These are phyloP conservation scores for Brachypodius melanocephalos DNA, from an alignment of 2,113 vertebrate genomes.

Conservation along the genomic window DNA sequence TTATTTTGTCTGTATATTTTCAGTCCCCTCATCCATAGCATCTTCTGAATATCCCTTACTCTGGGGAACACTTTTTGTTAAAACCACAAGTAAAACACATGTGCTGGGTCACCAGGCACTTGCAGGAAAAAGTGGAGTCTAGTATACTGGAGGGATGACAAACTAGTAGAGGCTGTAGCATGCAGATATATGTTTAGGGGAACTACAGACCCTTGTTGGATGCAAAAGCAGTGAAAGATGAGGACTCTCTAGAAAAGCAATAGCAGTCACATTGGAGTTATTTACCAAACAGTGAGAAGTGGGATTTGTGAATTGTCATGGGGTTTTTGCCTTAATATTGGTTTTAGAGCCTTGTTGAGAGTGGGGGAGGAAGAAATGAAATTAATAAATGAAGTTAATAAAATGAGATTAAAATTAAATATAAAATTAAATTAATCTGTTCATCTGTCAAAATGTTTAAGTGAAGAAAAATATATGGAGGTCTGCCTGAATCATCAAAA, in stretches of 20 bases:
- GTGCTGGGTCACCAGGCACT: neutral
- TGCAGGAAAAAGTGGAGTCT: neutral
- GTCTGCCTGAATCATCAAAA: neutral
- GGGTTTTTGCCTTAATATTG: neutral
- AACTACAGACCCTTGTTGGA: neutral
- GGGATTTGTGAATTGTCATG: neutral
- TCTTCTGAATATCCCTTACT: neutral
- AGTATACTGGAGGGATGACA: neutral
- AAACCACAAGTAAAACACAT: neutral
- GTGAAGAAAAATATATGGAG: neutral
- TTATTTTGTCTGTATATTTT: neutral
- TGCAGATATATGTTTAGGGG: neutral
- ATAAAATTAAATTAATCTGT: conserved; percentile 3
- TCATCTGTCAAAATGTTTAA: conserved; percentile 24
- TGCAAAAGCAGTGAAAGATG: conserved; percentile 23
- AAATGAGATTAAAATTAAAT: conserved; percentile 3
- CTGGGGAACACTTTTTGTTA: neutral
- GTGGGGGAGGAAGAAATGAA: neutral
- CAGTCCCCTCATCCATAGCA: neutral
- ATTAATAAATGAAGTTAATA: neutral
- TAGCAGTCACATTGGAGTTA: neutral
- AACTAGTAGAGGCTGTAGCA: neutral
- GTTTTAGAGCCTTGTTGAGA: conserved; percentile 6
- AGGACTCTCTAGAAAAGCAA: neutral
- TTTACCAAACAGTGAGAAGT: conserved; percentile 25